These are phyloP conservation scores for Thalassaphorura encarpata DNA, from an alignment of 1,140 invertebrate genomes.

Conservation along the genomic window DNA sequence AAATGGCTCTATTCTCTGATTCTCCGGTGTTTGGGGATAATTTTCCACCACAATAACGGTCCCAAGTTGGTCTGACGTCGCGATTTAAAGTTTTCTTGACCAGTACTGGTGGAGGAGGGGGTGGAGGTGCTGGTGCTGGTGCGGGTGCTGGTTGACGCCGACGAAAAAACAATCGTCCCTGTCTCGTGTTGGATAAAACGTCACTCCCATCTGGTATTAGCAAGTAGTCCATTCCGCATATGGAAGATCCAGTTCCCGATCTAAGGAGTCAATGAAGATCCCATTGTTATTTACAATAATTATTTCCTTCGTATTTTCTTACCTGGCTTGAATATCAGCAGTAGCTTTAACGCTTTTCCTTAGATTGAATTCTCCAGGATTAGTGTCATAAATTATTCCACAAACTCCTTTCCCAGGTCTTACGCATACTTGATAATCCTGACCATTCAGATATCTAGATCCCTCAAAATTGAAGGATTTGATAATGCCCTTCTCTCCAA, in stretches of 20 bases:
- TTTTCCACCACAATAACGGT: constrained; percentile 27
- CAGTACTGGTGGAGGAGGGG: constrained; percentile 5
- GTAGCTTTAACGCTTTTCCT: constrained; percentile 21
- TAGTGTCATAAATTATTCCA: constrained; percentile 25
- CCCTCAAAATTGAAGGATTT: constrained; percentile 36
- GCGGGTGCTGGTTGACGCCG: constrained; percentile 13
- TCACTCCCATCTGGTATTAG: constrained; percentile 25
- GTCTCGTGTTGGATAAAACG: background rate
- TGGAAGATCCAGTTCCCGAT: constrained; percentile 18
- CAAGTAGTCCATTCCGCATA: constrained; percentile 28
- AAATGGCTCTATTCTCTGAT: constrained; percentile 22
- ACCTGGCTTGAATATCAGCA: constrained; percentile 20
- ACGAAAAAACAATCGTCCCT: constrained; percentile 12
- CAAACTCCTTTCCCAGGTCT: constrained; percentile 29
- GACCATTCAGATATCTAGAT: constrained; percentile 31
- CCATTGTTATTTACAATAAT: background rate
- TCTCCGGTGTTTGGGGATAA: constrained; percentile 20
- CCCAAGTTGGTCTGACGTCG: constrained; percentile 2
- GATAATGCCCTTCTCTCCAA: constrained; percentile 29
- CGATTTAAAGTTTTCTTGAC: background rate
- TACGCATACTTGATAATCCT: constrained; percentile 34
- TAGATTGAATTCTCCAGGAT: constrained; percentile 25
- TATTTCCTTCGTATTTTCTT: background rate
- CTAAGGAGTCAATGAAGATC: constrained; percentile 9
- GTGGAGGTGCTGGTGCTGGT: background rate